Evolutionary conservation across 2,888 invertebrate genomes (phyloP).

Genomic region (Arenicola marina): DNA sequence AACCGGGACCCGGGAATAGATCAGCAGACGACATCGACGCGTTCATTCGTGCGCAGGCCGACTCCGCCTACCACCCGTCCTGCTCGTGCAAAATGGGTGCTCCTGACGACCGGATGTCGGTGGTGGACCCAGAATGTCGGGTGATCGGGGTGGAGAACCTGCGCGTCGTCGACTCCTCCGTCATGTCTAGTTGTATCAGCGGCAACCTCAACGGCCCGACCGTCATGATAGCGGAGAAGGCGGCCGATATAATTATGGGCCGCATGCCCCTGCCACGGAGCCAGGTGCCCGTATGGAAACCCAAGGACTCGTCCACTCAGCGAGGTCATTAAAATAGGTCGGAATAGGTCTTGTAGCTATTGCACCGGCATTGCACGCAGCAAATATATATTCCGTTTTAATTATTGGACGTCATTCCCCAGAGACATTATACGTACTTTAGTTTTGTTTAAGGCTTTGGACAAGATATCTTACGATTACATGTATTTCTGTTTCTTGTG

Average conservation of each 20-base stretch:
- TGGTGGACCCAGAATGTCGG: constrained; percentile 69
- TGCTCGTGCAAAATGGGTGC: constrained; percentile 78
- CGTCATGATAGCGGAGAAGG: constrained; percentile 65
- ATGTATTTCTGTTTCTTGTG: too few species aligned
- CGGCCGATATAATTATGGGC: constrained; percentile 63
- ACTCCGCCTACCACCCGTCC: constrained; percentile 77
- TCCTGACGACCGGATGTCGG: constrained; percentile 64
- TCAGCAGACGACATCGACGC: constrained; percentile 58
- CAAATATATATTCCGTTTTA: too few species aligned
- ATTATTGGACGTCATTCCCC: too few species aligned
- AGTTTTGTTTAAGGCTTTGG: too few species aligned
- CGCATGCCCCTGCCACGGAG: constrained; percentile 49
- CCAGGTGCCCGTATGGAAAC: constrained; percentile 52
- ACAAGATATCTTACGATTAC: too few species aligned
- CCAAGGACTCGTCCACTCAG: constrained; percentile 10
- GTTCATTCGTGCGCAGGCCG: constrained; percentile 55
- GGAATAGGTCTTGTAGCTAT: too few species aligned
- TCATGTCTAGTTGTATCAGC: constrained; percentile 77
- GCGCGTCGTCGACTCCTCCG: constrained; percentile 79
- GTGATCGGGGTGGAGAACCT: constrained; percentile 68
- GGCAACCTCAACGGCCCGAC: constrained; percentile 71
- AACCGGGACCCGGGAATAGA: constrained; percentile 28
- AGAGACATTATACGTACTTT: too few species aligned
- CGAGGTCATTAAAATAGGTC: neutral
- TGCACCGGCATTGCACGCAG: too few species aligned